Percentiles rank a stretch among this genome's conserved stretches.
phyloP scores from a whole-genome alignment of 2,797 vertebrate species.

The Centroberyx gerrardi region DNA sequence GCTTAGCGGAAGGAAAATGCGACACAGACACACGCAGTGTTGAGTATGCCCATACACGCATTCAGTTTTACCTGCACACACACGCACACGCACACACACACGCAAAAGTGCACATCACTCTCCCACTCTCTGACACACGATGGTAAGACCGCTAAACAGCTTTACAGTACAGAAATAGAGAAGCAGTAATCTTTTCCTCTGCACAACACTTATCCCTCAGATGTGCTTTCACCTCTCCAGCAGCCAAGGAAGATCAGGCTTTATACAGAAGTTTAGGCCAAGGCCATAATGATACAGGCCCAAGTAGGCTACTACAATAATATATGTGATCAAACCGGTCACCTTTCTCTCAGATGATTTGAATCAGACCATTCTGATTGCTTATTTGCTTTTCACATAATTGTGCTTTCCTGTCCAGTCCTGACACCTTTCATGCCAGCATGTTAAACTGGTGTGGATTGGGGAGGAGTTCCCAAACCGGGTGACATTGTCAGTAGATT shows the following conservation, averaged over 20 bases:
- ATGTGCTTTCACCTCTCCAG: constrained; percentile 47
- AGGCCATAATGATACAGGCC: not conserved
- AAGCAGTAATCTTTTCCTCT: constrained; percentile 81
- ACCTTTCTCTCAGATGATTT: not conserved
- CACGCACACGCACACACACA: constrained; percentile 29
- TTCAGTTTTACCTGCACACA: constrained; percentile 4
- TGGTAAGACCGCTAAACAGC: constrained; percentile 84
- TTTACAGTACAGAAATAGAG: constrained; percentile 86
- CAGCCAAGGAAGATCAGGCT: constrained; percentile 12
- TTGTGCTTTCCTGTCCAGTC: not conserved
- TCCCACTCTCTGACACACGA: constrained; percentile 60
- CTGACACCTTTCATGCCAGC: not conserved
- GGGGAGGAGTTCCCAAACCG: not conserved
- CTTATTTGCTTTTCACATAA: not conserved
- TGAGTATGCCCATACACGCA: constrained; percentile 36
- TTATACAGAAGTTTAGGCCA: not conserved
- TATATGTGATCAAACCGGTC: not conserved
- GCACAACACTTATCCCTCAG: constrained; percentile 76
- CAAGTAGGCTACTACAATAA: not conserved
- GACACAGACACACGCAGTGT: constrained; percentile 31
- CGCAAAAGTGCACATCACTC: constrained; percentile 38
- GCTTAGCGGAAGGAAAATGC: constrained; percentile 25
- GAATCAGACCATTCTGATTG: not conserved
- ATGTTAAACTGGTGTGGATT: not conserved
- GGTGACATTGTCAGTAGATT: not conserved